A percentile compares a stretch with the other conserved stretches of the same genome.
Conservation (phyloP, 2,888 invertebrate genomes). For the Ashinkailepas kermadecensis region DNA sequence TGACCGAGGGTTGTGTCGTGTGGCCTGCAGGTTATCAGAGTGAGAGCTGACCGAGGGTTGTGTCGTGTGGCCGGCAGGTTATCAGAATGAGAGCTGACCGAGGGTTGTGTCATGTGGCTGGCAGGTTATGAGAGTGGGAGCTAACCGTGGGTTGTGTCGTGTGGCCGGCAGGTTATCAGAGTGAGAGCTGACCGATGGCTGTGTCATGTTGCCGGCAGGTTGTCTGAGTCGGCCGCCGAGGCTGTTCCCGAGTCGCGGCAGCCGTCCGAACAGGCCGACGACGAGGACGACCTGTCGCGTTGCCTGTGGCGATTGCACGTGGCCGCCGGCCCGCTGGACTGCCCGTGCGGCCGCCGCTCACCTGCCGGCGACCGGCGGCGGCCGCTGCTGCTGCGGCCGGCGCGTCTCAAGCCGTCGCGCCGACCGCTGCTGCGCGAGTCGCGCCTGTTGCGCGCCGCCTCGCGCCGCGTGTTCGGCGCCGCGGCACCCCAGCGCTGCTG, state of each 20-base stretch:
- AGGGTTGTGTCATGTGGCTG: neutral
- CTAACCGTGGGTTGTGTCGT: neutral
- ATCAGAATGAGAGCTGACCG: neutral
- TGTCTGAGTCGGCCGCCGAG: neutral
- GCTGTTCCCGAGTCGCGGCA: neutral
- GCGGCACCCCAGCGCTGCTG: constrained; percentile 1
- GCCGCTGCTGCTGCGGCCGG: neutral
- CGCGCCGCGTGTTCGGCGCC: neutral
- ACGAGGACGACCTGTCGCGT: neutral
- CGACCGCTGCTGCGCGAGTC: constrained; percentile 11
- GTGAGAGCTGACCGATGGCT: neutral
- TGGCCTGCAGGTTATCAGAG: no score
- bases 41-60: no score
- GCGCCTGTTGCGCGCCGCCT: neutral
- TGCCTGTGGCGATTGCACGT: neutral
- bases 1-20: no score
- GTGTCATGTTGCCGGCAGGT: neutral
- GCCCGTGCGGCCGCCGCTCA: neutral
- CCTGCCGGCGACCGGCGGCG: neutral
- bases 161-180: neutral
- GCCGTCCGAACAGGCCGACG: neutral
- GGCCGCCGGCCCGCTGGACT: neutral
- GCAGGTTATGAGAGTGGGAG: neutral
- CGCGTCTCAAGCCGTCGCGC: neutral
- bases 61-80: no score